Percentiles rank a stretch among this genome's conserved stretches.
These are phyloP conservation scores for Zootermopsis nevadensis DNA, from an alignment of 2,888 invertebrate species.

Conservation along the genomic window DNA sequence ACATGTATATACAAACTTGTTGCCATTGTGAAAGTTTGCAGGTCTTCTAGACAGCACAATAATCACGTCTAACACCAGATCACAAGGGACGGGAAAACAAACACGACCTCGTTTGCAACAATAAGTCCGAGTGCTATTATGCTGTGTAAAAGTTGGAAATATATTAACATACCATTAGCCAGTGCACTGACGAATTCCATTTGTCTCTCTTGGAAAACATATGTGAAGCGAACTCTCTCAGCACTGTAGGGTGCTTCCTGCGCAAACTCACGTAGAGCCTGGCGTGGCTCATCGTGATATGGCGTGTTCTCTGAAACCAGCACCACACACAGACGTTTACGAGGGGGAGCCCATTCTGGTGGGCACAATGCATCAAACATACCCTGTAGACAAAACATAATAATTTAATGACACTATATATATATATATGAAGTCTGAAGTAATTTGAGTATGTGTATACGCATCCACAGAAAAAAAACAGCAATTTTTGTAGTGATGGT, in stretches of 20 bases:
- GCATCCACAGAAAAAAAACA: no score
- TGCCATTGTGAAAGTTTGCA: no score
- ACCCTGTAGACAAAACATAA: constrained; percentile 63
- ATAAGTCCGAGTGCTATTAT: no score
- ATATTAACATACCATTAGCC: constrained; percentile 61
- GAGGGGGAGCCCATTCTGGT: constrained; percentile 82
- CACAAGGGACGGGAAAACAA: no score
- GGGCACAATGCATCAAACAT: constrained; percentile 89
- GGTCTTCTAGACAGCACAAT: no score
- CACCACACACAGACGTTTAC: constrained; percentile 81
- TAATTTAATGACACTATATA: background rate
- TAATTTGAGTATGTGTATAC: no score
- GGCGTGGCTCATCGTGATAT: constrained; percentile 73
- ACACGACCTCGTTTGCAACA: no score
- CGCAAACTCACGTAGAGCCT: constrained; percentile 78
- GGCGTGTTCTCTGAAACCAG: constrained; percentile 77
- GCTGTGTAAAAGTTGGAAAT: no score
- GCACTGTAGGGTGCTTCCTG: constrained; percentile 73
- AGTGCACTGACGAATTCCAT: constrained; percentile 83
- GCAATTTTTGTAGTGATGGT: no score
- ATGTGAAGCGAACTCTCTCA: constrained; percentile 85
- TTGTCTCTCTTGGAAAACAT: constrained; percentile 86
- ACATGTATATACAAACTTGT: no score
- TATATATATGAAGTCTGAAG: no score
- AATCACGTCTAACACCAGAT: no score